A percentile compares a stretch with the other conserved stretches of the same genome.
Evolutionary conservation across 1,140 invertebrate species (phyloP).

Genomic region (Cydia fagiglandana): DNA sequence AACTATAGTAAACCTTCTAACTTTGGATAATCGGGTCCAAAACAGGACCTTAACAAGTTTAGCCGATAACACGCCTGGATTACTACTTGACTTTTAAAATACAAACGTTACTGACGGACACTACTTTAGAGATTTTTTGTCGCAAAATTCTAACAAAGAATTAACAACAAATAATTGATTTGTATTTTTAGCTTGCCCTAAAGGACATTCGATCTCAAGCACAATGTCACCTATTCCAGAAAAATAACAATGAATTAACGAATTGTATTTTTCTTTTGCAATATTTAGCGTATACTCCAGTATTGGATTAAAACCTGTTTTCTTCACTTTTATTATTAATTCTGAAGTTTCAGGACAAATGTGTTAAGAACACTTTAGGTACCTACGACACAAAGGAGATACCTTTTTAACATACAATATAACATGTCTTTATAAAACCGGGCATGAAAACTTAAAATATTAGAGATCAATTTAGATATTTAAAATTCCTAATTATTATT

Average conservation of each 20-base stretch:
- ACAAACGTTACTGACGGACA: background rate
- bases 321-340: background rate
- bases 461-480: background rate
- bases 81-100: too few relatives aligned
- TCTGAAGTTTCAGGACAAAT: background rate
- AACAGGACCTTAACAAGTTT: background rate
- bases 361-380: background rate
- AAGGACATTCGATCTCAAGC: slow-evolving; percentile 10
- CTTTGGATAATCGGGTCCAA: background rate
- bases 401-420: background rate
- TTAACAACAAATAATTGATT: background rate
- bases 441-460: background rate
- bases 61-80: too few relatives aligned
- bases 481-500: background rate
- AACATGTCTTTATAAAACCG: background rate
- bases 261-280: too few relatives aligned
- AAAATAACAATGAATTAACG: background rate
- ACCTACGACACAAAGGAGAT: background rate
- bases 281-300: too few relatives aligned
- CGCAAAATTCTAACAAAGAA: background rate
- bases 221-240: background rate
- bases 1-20: background rate
- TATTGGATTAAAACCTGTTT: background rate
- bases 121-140: background rate
- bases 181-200: background rate